phyloP scores from a whole-genome alignment of 2,113 vertebrate genomes.

The Carollia perspicillata region DNA sequence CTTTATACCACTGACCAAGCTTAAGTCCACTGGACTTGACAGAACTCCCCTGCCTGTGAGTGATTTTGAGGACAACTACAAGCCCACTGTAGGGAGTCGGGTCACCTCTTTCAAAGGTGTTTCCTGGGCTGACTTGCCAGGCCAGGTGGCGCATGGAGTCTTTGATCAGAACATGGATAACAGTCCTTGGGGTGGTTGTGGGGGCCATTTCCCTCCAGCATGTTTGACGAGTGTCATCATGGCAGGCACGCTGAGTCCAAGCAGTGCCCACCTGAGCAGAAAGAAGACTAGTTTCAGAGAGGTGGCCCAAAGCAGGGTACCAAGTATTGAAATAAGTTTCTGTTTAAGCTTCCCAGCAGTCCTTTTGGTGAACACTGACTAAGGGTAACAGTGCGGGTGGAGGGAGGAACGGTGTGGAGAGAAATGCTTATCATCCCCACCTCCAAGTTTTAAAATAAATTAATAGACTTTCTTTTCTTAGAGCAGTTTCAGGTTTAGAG shows the following conservation, averaged over 20 bases:
- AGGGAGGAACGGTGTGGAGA: background rate
- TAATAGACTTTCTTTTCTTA: background rate
- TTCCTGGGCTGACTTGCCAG: background rate
- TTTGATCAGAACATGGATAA: background rate
- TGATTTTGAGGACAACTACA: background rate
- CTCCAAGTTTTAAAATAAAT: background rate
- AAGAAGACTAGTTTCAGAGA: background rate
- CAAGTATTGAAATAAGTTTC: background rate
- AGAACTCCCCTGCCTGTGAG: background rate
- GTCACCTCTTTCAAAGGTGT: background rate
- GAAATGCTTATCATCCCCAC: background rate
- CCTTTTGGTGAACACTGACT: background rate
- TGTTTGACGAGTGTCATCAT: background rate
- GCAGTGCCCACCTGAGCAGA: background rate
- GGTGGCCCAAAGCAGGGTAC: background rate
- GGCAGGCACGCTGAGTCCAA: background rate
- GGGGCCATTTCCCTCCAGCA: background rate
- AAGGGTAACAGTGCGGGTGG: accelerated
- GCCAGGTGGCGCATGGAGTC: accelerated
- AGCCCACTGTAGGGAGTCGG: background rate
- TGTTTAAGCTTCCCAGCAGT: background rate
- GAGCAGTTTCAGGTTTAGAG: background rate
- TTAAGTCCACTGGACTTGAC: background rate
- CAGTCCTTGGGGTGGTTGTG: background rate
- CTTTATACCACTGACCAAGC: background rate